Evolutionary conservation across 2,888 invertebrate species (phyloP), one percentile per base, ranked within the genome.

Genomic region (Augiades crinisus): DNA sequence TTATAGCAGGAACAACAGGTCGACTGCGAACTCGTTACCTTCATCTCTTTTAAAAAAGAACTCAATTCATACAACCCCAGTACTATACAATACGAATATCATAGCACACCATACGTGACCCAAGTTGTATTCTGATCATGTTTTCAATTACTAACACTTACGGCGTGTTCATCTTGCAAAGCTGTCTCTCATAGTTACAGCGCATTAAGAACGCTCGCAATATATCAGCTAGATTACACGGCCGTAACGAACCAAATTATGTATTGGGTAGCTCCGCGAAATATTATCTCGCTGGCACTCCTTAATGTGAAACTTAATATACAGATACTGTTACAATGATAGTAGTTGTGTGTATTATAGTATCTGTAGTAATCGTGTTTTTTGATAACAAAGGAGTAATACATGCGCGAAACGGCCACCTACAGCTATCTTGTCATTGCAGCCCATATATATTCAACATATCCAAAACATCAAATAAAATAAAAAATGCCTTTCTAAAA

Each of bases 81-180:
- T 12, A 30, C 30, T 30, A 30, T 12, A 10, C 5, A 12, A 30
- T 10, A 10, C 30, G 12, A n/a, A 30, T 30, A 30, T 10, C n/a
- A 27, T 19, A 30, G 5, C n/a, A n/a, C n/a, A n/a, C n/a, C n/a
- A 30, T 30, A 30, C 31, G 16, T 34, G 45, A 34, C 14, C 16
- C 8, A 24, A 34, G 34, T 34, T 50, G 55, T 58, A 73, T 70
- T 70, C 72, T 53, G 60, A 66, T 63, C 70, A 62, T 69, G 70
- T 70, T 67, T 67, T 71, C 67, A 74, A 74, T 73, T 70, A 70
- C 63, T 59, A 58, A 21, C 31, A 47, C 13, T 33, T 40, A 22
- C 31, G 10, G 22, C 31, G 33, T 47, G 38, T 41, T 41, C 33
- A 41, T 43, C 17, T 24, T 34, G 17, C 21, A 19, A 24, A 41